These are phyloP conservation scores for Pterois miles DNA, from an alignment of 2,797 vertebrate genomes.

Conservation along the genomic window DNA sequence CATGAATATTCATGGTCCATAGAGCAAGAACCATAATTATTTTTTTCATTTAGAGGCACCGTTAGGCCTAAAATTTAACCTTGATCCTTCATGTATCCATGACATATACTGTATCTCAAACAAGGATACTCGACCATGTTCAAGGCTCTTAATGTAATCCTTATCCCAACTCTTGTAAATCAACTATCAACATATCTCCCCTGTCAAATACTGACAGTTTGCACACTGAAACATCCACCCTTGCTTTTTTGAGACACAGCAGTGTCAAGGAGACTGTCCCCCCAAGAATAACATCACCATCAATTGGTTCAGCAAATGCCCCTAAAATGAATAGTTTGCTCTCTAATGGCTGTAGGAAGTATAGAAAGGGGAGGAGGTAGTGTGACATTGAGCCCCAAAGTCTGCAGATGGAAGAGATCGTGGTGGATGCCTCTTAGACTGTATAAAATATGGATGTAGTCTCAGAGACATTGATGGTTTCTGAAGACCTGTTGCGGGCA, in stretches of 20 bases:
- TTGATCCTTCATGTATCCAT: neutral
- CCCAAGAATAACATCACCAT: neutral
- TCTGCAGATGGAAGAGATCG: neutral
- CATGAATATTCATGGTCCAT: neutral
- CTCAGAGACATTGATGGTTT: too few relatives aligned
- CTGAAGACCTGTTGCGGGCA: neutral
- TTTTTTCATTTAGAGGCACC: neutral
- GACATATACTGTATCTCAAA: neutral
- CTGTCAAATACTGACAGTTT: neutral
- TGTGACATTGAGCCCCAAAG: neutral
- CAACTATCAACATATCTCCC: neutral
- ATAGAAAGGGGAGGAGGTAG: neutral
- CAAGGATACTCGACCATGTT: neutral
- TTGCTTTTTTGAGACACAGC: neutral
- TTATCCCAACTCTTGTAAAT: neutral
- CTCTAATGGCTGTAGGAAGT: neutral
- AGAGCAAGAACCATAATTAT: neutral
- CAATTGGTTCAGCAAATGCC: neutral
- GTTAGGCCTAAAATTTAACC: neutral
- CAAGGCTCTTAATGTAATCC: neutral
- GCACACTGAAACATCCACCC: neutral
- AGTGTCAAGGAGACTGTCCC: neutral
- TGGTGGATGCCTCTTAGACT: neutral
- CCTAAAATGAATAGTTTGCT: neutral
- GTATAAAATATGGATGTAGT: neutral